Evolutionary conservation across 2,888 invertebrate species (phyloP), one percentile per base, ranked within the genome.

Genomic region (Carpatolechia fugitivella): DNA sequence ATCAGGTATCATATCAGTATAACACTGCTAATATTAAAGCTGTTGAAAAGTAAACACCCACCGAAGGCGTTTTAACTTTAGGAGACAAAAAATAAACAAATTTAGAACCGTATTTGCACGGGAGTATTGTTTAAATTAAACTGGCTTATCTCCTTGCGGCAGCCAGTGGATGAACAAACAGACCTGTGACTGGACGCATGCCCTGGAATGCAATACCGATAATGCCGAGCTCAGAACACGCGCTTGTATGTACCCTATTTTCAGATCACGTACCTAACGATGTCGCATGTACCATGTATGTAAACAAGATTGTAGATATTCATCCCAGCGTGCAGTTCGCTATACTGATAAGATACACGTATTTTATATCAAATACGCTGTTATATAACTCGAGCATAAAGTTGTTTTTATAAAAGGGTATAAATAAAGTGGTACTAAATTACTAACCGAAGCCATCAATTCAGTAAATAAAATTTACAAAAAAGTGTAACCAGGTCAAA

Each of bases 161-260:
- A 50, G 38, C 8, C 35, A 3, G 18, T 20, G 49, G 14, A 13
- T 38, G 55, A 40, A 57, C 60, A 56, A 60, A 58, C 57, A 57
- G 29, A 31, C 49, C 38, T 56, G 51, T 59, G 60, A 61, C 61
- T 55, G 56, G 57, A 59, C 49, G 29, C 53, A 52, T 56, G 60
- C 55, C 58, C 44, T 40, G 50, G 35, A 55, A 55, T 54, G 56
- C 57, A 40, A 53, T 54, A 54, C 56, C 50, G 59, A 61, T 62
- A 60, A 59, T 56, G 54, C 44, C 40, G 40, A 35, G 51, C 18
- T 11, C 20, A 35, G 40, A 18, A 38, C 35, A 29, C 31, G 4
- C 29, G 13, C 13, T 2, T 11, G 31, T 14, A 30, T 18, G 6
- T 47, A 47, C 30, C 47, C 47, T 14, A 47, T 30, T 30, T 47